Base-by-base conservation (phyloP, 2,113 vertebrate species). In the Pituophis catenifer region DNA sequence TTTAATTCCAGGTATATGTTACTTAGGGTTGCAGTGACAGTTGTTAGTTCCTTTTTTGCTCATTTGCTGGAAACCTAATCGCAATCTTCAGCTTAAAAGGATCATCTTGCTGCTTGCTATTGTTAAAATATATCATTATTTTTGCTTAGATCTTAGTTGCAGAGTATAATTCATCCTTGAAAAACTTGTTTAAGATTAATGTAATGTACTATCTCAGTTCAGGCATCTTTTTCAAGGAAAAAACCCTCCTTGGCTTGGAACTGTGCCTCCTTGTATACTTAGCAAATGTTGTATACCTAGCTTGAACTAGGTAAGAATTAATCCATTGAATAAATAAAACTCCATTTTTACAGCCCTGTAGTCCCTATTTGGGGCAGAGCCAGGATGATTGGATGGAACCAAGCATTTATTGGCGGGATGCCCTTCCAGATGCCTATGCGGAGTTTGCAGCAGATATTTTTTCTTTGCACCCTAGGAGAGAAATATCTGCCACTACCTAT, bases 171-270 rank as follows among this genome's bases (percentile, higher is more conserved):
- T 91, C 33, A 7, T 17, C 38, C 24, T 86, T 87, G 81, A 65
- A 92, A 48, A 50, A 62, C 89, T 89, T 85, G 38, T 95, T 94
- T 92, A 86, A 8, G 86, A 89, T 90, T 57, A 38, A 91, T 95
- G 0, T 2, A 15, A 87, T 33, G 38, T 26, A 65, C 85, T 0
- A 0, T 85, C 21, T 94, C 89, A 12, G 12, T 89, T 91, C n/a
- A 8, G 3, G 91, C 94, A 93, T 96, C 93, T 95, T 93, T 94
- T 89, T 48, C 88, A 93, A 50, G 70, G 33, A 1, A 0, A 58
- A 75, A 19, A 92, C 93, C 94, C 52, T 4, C 1, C 90, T 96
- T 94, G 85, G 13, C 88, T 91, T 90, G 85, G 8, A 81, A 81
- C 23, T 3, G 62, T 17, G 33, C 91, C 90, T 58, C 24, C 26